Evolutionary conservation across 2,797 vertebrate genomes (phyloP), one percentile per base, ranked within the genome.

Genomic region (Dipus sagitta): DNA sequence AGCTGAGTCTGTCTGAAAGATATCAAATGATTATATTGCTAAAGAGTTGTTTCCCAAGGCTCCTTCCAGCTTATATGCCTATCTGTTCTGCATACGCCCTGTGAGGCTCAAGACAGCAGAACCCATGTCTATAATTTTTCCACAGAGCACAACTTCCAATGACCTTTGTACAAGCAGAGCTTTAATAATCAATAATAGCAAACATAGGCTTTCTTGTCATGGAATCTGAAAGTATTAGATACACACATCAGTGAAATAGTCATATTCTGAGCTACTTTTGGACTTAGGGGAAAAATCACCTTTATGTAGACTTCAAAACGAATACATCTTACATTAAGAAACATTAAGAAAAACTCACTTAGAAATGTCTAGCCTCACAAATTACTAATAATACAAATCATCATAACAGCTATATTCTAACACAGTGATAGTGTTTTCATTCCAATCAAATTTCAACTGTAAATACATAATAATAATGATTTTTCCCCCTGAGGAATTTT

Each of bases 1-100:
- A 71, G 76, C 14, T 32, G n/a, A 93, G 72, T 95, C 67, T 89
- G 11, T 67, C 47, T 77, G 86, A 95, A 95, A 88, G 52, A 91
- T 64, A 80, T 10, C 82, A 47, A 92, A 17, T 15, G 23, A 74
- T 74, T 10, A 26, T 26, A 14, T 47, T 70, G 62, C 79, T 94
- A 64, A 85, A 77, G 47, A 86, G 67, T n/a, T 80, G 17, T 79
- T 93, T 95, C 85, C 79, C n/a, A 72, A 34, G 62, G 18, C 15
- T 85, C 54, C 60, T 85, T 79, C 47, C 1, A 82, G 65, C 13
- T 70, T 47, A 38, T 60, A 23, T 68, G 20, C 38, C 84, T 77
- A 14, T 76, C 34, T 71, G 2, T 78, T 79, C 83, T 65, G 6
- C n/a, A 18, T 23, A 86, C 0, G 3, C 72, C 78, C 81, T 77